These are phyloP conservation scores for Sebastes vulpes DNA, from an alignment of 2,797 vertebrate species.

Conservation along the genomic window DNA sequence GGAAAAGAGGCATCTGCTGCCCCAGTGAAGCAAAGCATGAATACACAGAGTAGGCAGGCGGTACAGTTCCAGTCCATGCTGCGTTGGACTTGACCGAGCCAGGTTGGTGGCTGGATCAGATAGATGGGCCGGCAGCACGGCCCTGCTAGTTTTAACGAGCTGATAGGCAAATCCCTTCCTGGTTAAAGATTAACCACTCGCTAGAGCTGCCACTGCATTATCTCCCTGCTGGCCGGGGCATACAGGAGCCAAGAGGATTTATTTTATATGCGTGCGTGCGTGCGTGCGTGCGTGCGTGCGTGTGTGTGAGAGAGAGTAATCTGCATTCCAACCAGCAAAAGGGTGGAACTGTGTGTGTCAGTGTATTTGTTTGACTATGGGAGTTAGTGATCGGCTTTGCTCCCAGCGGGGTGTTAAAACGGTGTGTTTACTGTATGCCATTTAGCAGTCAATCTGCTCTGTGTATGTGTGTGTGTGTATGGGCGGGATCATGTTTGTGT, in stretches of 20 bases:
- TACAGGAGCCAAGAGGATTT: constrained; percentile 85
- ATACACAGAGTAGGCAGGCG: background rate
- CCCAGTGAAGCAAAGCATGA: background rate
- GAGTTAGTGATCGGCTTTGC: constrained; percentile 79
- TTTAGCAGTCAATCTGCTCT: constrained; percentile 75
- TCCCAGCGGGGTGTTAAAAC: constrained; percentile 78
- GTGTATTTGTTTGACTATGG: constrained; percentile 66
- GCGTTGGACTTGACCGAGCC: constrained; percentile 45
- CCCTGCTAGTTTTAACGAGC: constrained; percentile 85
- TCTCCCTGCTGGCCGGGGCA: constrained; percentile 79
- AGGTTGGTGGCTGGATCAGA: constrained; percentile 75
- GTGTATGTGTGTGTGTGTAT: constrained; percentile 34
- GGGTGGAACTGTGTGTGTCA: constrained; percentile 53
- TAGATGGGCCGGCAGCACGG: constrained; percentile 70
- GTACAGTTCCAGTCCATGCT: constrained; percentile 1
- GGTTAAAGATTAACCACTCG: constrained; percentile 87
- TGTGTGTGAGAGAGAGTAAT: constrained; percentile 26
- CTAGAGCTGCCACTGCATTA: constrained; percentile 83
- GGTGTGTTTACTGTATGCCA: constrained; percentile 78
- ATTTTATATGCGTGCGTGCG: constrained; percentile 36
- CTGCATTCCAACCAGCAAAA: constrained; percentile 75
- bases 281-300: background rate
- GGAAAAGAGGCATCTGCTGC: constrained; percentile 27
- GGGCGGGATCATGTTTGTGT: constrained; percentile 56
- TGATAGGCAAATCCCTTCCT: constrained; percentile 89